Conservation (phyloP, 2,113 vertebrate species). For the Ammodytes marinus region DNA sequence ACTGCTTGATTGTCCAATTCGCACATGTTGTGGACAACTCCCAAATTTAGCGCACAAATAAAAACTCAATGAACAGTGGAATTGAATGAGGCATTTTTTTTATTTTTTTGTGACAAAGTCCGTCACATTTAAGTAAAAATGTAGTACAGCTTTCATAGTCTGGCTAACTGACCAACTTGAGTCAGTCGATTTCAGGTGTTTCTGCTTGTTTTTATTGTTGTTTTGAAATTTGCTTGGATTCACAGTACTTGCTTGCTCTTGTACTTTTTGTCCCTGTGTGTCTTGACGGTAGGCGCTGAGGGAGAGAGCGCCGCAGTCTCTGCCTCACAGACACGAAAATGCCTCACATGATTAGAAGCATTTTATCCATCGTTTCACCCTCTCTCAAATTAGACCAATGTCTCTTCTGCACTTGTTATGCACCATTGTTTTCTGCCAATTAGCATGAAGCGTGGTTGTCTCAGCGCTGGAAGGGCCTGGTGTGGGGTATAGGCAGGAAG, state of each 20-base stretch:
- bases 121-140: conserved; percentile 34
- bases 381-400: conserved; percentile 69
- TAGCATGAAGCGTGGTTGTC: conserved; percentile 58
- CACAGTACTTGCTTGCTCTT: not conserved
- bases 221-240: conserved; percentile 18
- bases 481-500: conserved; percentile 55
- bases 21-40: conserved; percentile 46
- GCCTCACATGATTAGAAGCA: conserved; percentile 63
- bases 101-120: conserved; percentile 39
- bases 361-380: conserved; percentile 69
- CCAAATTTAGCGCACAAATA: conserved; percentile 51
- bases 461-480: conserved; percentile 57
- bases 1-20: conserved; percentile 65
- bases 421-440: conserved; percentile 74
- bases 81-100: conserved; percentile 31
- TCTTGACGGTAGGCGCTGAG: conserved; percentile 30
- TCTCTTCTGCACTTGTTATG: conserved; percentile 71
- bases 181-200: conserved; percentile 26
- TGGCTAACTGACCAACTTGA: conserved; percentile 29
- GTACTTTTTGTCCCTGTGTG: conserved; percentile 29
- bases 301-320: conserved; percentile 27
- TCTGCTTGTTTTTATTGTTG: conserved; percentile 16
- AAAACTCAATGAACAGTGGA: conserved; percentile 48
- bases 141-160: conserved; percentile 5
- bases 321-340: conserved; percentile 59